Conservation (phyloP, 2,113 vertebrate genomes). For the Neomonachus schauinslandi region DNA sequence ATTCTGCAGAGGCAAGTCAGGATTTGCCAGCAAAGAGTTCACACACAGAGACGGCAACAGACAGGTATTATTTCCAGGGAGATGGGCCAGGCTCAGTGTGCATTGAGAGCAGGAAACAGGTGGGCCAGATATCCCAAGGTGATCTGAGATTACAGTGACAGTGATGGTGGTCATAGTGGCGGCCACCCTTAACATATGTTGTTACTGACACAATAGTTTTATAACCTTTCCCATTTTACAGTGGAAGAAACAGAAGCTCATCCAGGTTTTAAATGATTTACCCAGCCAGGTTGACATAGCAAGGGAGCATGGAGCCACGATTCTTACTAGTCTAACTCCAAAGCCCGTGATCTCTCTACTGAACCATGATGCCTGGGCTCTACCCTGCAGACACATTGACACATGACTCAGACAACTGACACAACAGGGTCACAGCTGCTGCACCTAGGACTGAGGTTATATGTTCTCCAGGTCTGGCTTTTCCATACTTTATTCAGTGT, state of each 20-base stretch:
- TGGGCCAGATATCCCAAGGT: neutral
- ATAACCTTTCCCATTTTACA: neutral
- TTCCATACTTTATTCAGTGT: neutral
- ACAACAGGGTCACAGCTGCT: neutral
- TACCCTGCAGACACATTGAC: neutral
- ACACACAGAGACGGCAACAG: neutral
- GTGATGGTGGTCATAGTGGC: neutral
- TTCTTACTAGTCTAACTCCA: neutral
- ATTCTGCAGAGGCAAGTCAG: neutral
- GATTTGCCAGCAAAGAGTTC: constrained; percentile 3
- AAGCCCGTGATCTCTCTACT: neutral
- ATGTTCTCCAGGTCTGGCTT: constrained; percentile 16
- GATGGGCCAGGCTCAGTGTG: neutral
- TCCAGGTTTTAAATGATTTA: constrained; percentile 17
- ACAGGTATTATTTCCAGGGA: neutral
- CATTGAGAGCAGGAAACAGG: neutral
- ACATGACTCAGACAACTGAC: neutral
- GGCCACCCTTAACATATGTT: neutral
- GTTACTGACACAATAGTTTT: neutral
- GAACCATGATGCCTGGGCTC: neutral
- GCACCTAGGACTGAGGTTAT: neutral
- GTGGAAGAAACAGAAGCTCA: constrained; percentile 19
- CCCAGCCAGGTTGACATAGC: neutral
- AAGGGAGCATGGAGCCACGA: neutral
- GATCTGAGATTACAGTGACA: neutral